A percentile compares a stretch with the other conserved stretches of the same genome.
phyloP scores from a whole-genome alignment of 2,797 vertebrate species.

The Lagocephalus sceleratus region DNA sequence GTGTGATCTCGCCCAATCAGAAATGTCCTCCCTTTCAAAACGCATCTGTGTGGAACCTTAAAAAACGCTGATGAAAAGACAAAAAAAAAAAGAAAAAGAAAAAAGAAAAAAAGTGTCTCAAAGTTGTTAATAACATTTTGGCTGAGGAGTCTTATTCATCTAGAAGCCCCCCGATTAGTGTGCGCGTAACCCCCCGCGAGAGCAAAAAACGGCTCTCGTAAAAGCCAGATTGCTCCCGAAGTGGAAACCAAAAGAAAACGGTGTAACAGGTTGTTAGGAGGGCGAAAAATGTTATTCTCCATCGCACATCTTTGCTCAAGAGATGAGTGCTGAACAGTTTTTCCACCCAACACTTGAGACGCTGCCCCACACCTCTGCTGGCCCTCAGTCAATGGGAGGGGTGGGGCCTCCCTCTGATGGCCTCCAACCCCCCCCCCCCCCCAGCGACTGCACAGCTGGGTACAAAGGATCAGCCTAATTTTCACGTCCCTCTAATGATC shows the following conservation, averaged over 20 bases:
- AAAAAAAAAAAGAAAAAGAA: neutral
- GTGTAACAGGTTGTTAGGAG: slow-evolving; percentile 55
- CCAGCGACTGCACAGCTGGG: slow-evolving; percentile 71
- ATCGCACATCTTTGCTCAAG: slow-evolving; percentile 41
- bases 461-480: slow-evolving; percentile 75
- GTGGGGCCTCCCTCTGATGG: slow-evolving; percentile 54
- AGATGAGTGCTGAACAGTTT: slow-evolving; percentile 53
- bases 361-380: slow-evolving; percentile 52
- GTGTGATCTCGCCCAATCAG: slow-evolving; percentile 80
- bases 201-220: slow-evolving; percentile 31
- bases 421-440: slow-evolving; percentile 32
- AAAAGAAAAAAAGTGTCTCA: slow-evolving; percentile 62
- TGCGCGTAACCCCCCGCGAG: slow-evolving; percentile 55
- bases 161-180: slow-evolving; percentile 64
- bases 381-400: slow-evolving; percentile 31
- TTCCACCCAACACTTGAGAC: slow-evolving; percentile 55
- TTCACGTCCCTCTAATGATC: slow-evolving; percentile 72
- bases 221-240: slow-evolving; percentile 27
- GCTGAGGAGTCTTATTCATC: slow-evolving; percentile 58
- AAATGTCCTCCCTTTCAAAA: slow-evolving; percentile 77
- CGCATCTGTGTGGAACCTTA: slow-evolving; percentile 77
- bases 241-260: slow-evolving; percentile 44
- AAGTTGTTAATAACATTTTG: slow-evolving; percentile 77
- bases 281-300: slow-evolving; percentile 28
- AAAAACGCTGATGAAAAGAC: slow-evolving; percentile 54